Base-by-base conservation (phyloP, 2,797 vertebrate species). In the Xenopus petersii region DNA sequence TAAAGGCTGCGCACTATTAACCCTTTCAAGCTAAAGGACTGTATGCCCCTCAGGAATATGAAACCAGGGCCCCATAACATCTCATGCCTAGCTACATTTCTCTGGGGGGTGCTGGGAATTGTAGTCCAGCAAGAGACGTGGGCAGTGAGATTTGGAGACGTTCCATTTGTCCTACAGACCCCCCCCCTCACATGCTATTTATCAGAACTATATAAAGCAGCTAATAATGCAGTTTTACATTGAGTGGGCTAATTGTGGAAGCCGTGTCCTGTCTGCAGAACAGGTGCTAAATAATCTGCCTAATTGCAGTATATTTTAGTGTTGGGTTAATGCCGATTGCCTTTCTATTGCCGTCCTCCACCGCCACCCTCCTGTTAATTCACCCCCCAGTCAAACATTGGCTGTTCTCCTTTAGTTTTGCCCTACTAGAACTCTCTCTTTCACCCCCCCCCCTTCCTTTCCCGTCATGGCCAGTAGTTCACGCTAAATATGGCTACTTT, bases 401-500 rank as follows among this genome's bases (percentile, higher is more conserved):
- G 65, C 79, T 79, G 81, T 80, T 56, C 24, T 81, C 83, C 82
- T 84, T 81, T 70, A 64, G 79, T 12, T 80, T 82, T 74, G 84
- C 82, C 84, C 79, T 71, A 81, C 80, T 80, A 83, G 82, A 76
- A 81, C 75, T 70, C 75, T n/a, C 59, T 81, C 77, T 70, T 73
- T 24, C 59, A 66, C 77, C 61, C 67, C 80, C 71, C 73, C 73
- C 65, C 70, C 62, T 58, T 62, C 73, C 36, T 58, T 54, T 64
- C 54, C 58, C 16, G 79, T 58, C 75, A 75, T 83, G 58, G 79
- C 76, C 82, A 75, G 0, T 83, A 82, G 89, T 87, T 76, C 88
- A 88, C 87, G 89, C 93, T 95, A 94, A 94, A 95, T 94, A 92
- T 90, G 93, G 94, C 91, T 83, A 89, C 88, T 90, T 93, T 91